Conservation (phyloP, 2,113 vertebrate species). For the Orthonyx spaldingii region DNA sequence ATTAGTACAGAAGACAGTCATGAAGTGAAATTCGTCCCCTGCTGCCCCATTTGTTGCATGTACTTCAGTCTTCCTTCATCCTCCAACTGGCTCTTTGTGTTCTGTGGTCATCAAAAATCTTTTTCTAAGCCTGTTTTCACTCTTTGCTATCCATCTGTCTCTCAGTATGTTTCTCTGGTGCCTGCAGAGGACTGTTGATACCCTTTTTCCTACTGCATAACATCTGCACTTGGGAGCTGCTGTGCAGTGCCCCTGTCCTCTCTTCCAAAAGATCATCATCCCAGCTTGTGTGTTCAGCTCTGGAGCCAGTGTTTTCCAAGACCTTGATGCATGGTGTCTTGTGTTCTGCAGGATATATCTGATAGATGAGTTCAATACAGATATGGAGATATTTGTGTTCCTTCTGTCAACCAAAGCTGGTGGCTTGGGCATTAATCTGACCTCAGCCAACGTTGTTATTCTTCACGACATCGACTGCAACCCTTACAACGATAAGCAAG, state of each 20-base stretch:
- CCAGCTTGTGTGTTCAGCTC: neutral
- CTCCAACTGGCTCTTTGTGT: neutral
- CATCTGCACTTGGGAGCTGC: neutral
- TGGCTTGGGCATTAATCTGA: conserved; percentile 93
- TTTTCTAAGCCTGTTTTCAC: neutral
- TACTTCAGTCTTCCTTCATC: neutral
- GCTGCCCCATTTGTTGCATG: accelerated
- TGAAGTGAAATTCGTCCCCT: neutral
- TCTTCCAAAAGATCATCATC: neutral
- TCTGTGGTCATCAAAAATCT: neutral
- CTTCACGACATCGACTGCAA: conserved; percentile 99
- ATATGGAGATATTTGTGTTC: conserved; percentile 92
- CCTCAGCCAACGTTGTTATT: conserved; percentile 93
- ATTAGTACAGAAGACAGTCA: neutral
- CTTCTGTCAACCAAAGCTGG: conserved; percentile 96
- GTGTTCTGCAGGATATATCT: conserved; percentile 84
- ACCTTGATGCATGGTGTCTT: neutral
- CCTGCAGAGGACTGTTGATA: neutral
- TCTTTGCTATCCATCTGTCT: neutral
- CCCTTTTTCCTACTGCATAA: neutral
- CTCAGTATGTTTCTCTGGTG: neutral
- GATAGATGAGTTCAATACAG: conserved; percentile 93
- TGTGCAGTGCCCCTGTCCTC: neutral
- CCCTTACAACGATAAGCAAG: conserved; percentile 97
- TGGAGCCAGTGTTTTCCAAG: neutral